A percentile compares a stretch with the other conserved stretches of the same genome.
These are phyloP conservation scores for Drosophila meridionalis DNA, from an alignment of 2,888 invertebrate species.

Conservation along the genomic window DNA sequence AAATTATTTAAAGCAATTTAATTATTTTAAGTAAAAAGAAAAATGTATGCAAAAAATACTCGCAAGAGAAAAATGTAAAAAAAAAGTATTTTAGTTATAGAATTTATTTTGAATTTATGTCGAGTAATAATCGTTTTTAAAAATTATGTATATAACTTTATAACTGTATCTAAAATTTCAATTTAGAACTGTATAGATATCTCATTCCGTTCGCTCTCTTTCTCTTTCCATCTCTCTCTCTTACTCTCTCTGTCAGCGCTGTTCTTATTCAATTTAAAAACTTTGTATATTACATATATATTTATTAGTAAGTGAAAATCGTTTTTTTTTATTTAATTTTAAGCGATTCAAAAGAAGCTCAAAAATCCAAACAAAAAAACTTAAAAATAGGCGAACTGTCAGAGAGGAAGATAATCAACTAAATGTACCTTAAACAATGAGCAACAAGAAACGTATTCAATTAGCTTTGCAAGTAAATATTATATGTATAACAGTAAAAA, in stretches of 20 bases:
- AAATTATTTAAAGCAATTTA: constrained; percentile 48
- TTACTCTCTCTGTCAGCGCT: constrained; percentile 12
- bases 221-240: background rate
- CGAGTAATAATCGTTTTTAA: constrained; percentile 30
- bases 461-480: constrained; percentile 67
- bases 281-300: constrained; percentile 24
- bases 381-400: constrained; percentile 17
- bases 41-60: constrained; percentile 52
- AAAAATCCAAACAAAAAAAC: constrained; percentile 51
- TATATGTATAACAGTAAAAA: constrained; percentile 24
- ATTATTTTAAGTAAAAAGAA: constrained; percentile 36
- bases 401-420: constrained; percentile 46
- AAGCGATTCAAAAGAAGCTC: constrained; percentile 44
- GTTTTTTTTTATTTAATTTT: constrained; percentile 13
- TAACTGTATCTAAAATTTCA: constrained; percentile 12
- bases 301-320: constrained; percentile 31
- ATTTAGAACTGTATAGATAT: constrained; percentile 18
- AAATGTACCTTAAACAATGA: constrained; percentile 68
- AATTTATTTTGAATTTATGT: constrained; percentile 23
- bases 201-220: constrained; percentile 44
- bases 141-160: constrained; percentile 45
- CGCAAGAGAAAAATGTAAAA: constrained; percentile 58
- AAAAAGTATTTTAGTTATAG: constrained; percentile 67
- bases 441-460: constrained; percentile 67
- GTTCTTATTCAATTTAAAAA: constrained; percentile 16